These are phyloP conservation scores for Stenurella melanura DNA, from an alignment of 2,888 invertebrate genomes.

Conservation along the genomic window DNA sequence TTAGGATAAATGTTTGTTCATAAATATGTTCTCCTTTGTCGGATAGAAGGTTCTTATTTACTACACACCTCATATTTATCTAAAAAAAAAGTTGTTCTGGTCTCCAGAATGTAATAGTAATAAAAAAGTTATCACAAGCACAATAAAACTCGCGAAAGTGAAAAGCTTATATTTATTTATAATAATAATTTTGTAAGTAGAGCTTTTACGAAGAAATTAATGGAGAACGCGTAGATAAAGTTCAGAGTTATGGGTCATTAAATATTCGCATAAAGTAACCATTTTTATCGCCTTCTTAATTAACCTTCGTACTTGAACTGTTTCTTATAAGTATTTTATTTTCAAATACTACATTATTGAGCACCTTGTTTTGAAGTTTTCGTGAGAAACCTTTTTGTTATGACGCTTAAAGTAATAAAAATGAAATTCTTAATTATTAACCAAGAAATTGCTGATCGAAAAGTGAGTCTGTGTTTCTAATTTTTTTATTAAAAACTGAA, in stretches of 20 bases:
- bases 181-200: conserved; percentile 53
- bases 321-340: conserved; percentile 46
- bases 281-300: conserved; percentile 62
- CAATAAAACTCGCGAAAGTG: conserved; percentile 1
- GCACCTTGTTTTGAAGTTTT: background rate
- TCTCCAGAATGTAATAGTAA: background rate
- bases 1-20: too few relatives aligned
- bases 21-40: background rate
- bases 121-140: conserved; percentile 22
- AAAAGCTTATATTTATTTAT: conserved; percentile 48
- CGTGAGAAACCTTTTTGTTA: background rate
- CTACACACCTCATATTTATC: background rate
- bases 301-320: conserved; percentile 57
- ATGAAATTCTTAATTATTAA: too few relatives aligned
- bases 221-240: conserved; percentile 60
- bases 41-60: background rate
- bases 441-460: too few relatives aligned
- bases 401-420: background rate
- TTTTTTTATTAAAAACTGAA: too few relatives aligned
- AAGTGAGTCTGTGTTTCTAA: too few relatives aligned
- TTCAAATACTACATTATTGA: conserved; percentile 1
- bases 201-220: conserved; percentile 59
- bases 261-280: conserved; percentile 61
- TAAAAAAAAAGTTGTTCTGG: background rate
- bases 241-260: conserved; percentile 60